Evolutionary conservation across 2,113 vertebrate genomes (phyloP), one percentile per base, ranked within the genome.

Genomic region (Cichladusa arquata): DNA sequence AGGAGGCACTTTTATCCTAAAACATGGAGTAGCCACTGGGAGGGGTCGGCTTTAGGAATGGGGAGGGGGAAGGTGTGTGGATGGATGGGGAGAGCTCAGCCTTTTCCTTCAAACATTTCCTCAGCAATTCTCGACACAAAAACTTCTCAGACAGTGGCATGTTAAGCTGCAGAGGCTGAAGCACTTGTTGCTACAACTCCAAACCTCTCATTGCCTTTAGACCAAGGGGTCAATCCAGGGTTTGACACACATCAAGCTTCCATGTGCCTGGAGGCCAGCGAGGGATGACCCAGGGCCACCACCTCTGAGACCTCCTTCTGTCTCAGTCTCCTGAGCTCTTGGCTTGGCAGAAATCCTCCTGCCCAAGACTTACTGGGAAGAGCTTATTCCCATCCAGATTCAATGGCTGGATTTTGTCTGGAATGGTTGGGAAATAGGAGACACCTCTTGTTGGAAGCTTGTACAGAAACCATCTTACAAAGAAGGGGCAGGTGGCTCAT

Each of bases 391-490:
- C 36, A 58, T 0, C 8, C 36, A 6, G 3, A 34, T 6, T 4
- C 24, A 26, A 1, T 0, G 33, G 44, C 34, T 61, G n/a, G 47
- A 26, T 57, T 78, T 40, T 23, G 6, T 26, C 56, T 36, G 38
- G 18, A 45, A 38, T 38, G 11, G 22, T 2, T 25, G 45, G 14
- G 8, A 60, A 70, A 8, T 1, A 14, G 45, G 12, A 8, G 10
- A 4, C 5, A 15, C 24, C 38, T 77, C 56, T 48, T n/a, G 47
- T 47, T 5, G 1, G 57, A 67, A 33, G 23, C 6, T 44, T 50
- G 7, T 5, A 4, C 4, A 28, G 14, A 5, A 36, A 50, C 8
- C 11, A 1, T 0, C 12, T 18, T 3, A 54, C 4, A 60, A 29
- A 65, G 54, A 34, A 66, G 12, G 18, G 12, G 25, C 10, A 78